These are phyloP conservation scores for Cenopis cana DNA, from an alignment of 2,888 invertebrate species.

Conservation along the genomic window DNA sequence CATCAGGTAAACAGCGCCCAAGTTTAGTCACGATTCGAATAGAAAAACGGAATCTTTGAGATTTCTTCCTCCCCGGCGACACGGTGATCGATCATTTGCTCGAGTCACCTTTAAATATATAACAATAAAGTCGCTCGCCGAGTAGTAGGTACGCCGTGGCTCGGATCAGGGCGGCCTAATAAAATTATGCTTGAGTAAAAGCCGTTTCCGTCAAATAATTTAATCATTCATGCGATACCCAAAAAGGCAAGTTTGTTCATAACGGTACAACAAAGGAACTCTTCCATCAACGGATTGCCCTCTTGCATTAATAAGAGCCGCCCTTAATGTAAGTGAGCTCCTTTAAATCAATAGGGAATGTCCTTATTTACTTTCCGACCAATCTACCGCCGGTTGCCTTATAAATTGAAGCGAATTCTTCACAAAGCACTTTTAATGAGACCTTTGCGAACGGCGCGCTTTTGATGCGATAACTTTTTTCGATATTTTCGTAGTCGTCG, in stretches of 20 bases:
- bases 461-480: constrained; percentile 83
- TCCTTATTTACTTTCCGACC: constrained; percentile 76
- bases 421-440: constrained; percentile 83
- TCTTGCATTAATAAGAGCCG: constrained; percentile 50
- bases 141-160: constrained; percentile 27
- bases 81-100: constrained; percentile 35
- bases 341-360: constrained; percentile 71
- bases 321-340: constrained; percentile 50
- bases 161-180: constrained; percentile 43
- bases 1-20: constrained; percentile 39
- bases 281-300: constrained; percentile 46
- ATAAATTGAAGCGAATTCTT: constrained; percentile 80
- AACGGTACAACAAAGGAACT: constrained; percentile 47
- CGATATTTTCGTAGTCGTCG: constrained; percentile 78
- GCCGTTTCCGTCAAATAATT: constrained; percentile 45
- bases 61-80: constrained; percentile 22
- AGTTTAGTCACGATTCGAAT: constrained; percentile 41
- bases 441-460: constrained; percentile 75
- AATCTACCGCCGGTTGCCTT: constrained; percentile 73
- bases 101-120: constrained; percentile 37
- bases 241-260: constrained; percentile 47
- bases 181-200: constrained; percentile 45
- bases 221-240: constrained; percentile 47
- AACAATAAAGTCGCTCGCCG: constrained; percentile 30
- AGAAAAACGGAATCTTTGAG: constrained; percentile 33